Base-by-base conservation (phyloP, 1,140 invertebrate genomes). In the Drosophila pseudoobscura region DNA sequence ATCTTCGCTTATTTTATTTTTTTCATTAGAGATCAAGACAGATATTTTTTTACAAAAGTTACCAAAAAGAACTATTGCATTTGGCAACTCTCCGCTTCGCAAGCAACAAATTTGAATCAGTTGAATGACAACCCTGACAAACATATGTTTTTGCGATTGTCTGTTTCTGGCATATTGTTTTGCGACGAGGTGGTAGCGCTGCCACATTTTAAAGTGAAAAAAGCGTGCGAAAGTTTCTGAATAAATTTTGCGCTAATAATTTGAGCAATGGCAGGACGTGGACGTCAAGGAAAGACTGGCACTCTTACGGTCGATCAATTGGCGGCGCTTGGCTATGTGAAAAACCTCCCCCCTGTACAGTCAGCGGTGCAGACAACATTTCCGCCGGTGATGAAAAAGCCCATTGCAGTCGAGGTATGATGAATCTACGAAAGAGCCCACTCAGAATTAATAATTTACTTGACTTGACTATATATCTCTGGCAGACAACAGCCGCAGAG, bases 311-410 rank as follows among this genome's bases (percentile, higher is more conserved):
- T 93, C 2, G 95, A 96, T 76, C 93, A 94, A 62, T 83, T 94
- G 49, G 90, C 88, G 61, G 69, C 80, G 43, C 66, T 94, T n/a
- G 95, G 95, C 2, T 93, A 95, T 57, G 89, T 92, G 1, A 94
- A 93, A 56, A 95, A 96, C 75, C 78, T 92, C 22, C 74, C 94
- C 22, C 74, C 94, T 15, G 92, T 93, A 2, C 93, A 94, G 41
- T 93, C 94, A n/a, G 91, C 94, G 2, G 95, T 95, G 22, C 95
- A 95, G 7, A 93, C 94, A 44, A 91, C 94, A 26, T 97, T 94
- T 92, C 95, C 95, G 7, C 77, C 92, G 0, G 70, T 95, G 20
- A 92, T 94, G 11, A 93, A 93, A 62, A 94, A 94, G 76, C 94
- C 95, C 13, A 92, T 94, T 6, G 89, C 93, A 13, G 84, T 94